Evolutionary conservation across 2,888 invertebrate genomes (phyloP), one percentile per base, ranked within the genome.

Genomic region (Stegophylla sp.): DNA sequence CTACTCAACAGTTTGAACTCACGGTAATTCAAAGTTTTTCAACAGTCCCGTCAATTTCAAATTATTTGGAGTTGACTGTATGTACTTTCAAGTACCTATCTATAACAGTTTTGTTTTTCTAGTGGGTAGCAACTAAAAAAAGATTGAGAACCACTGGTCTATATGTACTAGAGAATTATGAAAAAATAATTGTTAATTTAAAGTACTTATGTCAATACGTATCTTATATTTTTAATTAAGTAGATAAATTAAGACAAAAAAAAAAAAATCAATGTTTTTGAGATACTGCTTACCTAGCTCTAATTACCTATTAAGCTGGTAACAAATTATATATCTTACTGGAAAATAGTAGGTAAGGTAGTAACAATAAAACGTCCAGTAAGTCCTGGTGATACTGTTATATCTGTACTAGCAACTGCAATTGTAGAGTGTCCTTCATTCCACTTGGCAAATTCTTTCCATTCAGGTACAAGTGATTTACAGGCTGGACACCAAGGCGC

Each of bases 401-500:
- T 97, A 88, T 99, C 98, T 17, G 98, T 93, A 84, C 94, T 93
- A 0, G 93, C 98, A 0, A 98, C 93, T 85, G 91, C 91, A 82
- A 98, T 91, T 10, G 34, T 20, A 56, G 91, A 91, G 10, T 96
- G 88, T 84, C 92, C 91, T 74, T 90, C 88, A 72, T 92, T 91
- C 88, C 91, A 91, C 45, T 88, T 87, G 0, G 96, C 93, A 84
- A 97, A 93, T 83, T 93, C 91, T 84, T 92, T 91, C 98, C 98
- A 99, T 23, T 93, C 91, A 1, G 94, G 91, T 81, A 93, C 91
- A 28, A 98, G 89, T 48, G 93, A 93, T 85, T 94, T 94, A 88
- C 98, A 99, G 0, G 98, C 98, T 0, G 98, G 98, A 86, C 98
- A 99, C 98, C 98, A 99, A 0, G 98, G 98, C 0, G 98, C 98